Evolutionary conservation across 1,140 invertebrate genomes (phyloP).

Genomic region (Eulimnadia texana): DNA sequence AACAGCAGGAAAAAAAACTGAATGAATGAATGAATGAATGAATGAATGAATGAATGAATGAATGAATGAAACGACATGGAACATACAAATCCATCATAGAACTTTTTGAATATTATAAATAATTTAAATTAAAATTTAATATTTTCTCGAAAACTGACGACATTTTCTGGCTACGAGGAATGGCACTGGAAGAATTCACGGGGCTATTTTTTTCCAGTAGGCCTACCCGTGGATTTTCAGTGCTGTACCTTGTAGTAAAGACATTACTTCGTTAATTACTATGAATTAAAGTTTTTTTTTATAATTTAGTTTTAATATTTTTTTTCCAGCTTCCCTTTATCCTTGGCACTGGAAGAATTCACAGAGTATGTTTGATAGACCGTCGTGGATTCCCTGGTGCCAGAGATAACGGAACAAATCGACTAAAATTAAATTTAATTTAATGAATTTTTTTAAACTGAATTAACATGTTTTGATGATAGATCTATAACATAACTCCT

Average conservation of each 20-base stretch:
- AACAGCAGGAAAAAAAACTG: neutral
- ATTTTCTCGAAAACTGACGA: too few relatives aligned
- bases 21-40: neutral
- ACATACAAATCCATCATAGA: too few relatives aligned
- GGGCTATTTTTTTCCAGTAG: conserved; percentile 17
- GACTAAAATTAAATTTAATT: neutral
- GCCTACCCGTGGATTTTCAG: conserved; percentile 25
- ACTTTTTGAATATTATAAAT: too few relatives aligned
- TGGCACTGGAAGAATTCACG: conserved; percentile 30
- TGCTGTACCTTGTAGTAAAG: conserved; percentile 21
- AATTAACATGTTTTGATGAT: neutral
- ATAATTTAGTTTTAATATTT: neutral
- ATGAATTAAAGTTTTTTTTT: neutral
- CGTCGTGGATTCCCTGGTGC: conserved; percentile 26
- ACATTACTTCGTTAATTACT: neutral
- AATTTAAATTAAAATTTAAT: too few relatives aligned
- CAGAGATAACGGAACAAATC: conserved; percentile 21
- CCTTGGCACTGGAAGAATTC: conserved; percentile 27
- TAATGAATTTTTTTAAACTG: neutral
- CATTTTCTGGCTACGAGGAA: conserved; percentile 20
- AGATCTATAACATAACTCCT: conserved; percentile 12
- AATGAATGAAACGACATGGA: neutral
- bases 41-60: neutral
- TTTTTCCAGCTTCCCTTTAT: conserved; percentile 18
- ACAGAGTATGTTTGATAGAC: conserved; percentile 22